Evolutionary conservation across 2,797 vertebrate species (phyloP), one percentile per base, ranked within the genome.

Genomic region (Falco rusticolus): DNA sequence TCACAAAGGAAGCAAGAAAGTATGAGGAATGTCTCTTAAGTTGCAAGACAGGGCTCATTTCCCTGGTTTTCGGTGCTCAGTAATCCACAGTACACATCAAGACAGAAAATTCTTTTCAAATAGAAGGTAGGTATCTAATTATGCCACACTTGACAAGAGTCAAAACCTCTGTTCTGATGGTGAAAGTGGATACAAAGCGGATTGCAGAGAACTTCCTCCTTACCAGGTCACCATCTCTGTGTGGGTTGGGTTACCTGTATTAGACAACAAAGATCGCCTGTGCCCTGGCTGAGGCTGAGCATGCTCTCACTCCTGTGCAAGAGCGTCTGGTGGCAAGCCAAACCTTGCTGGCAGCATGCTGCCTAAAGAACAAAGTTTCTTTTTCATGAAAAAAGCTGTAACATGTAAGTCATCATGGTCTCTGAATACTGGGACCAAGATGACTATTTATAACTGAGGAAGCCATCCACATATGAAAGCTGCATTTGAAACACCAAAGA

Each of bases 341-440:
- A 64, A 31, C 6, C 28, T 31, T 48, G 10, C 56, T 26, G 31
- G 47, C 60, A 34, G 51, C 5, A 31, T 0, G 0, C 7, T 51
- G 48, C 61, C 53, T 60, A 53, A 81, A 75, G 13, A 71, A 84
- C 24, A 64, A 60, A 20, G 53, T 16, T 57, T 5, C 0, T 31
- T 83, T 61, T 41, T 50, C 79, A 64, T 76, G 41, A 61, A 60
- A 82, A 64, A 50, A 72, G 29, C 34, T 26, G 39, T 66, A 69
- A 37, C 7, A 12, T 4, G 0, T 14, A 84, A 48, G 7, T 56
- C 45, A 26, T 47, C 29, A 1, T 3, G 10, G 13, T 45, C 66
- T 75, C 50, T 41, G 65, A 82, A 66, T 14, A 56, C 33, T 28
- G 53, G 29, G 24, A 76, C 47, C n/a, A n/a, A 80, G 47, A n/a